Conservation (phyloP, 1,140 invertebrate species). For the Scaptomyza montana region DNA sequence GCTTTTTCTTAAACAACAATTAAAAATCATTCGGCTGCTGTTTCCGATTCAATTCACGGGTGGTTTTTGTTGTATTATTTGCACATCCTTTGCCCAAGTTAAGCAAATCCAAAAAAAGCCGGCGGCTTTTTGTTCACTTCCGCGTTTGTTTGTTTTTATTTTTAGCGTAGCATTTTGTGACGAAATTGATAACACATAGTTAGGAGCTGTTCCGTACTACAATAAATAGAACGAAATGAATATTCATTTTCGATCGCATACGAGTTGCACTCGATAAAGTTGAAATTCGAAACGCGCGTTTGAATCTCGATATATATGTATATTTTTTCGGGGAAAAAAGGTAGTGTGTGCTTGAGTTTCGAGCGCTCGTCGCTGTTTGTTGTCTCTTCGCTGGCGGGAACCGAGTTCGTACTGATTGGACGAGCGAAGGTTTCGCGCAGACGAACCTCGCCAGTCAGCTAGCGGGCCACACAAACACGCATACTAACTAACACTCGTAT, state of each 20-base stretch:
- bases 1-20: constrained; percentile 43
- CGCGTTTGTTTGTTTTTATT: constrained; percentile 36
- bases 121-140: constrained; percentile 73
- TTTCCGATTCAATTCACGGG: constrained; percentile 22
- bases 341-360: constrained; percentile 13
- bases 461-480: constrained; percentile 42
- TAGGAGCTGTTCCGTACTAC: background rate
- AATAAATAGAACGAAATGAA: background rate
- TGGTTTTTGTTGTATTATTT: background rate
- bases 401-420: constrained; percentile 83
- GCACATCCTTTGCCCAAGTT: constrained; percentile 56
- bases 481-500: background rate
- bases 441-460: constrained; percentile 81
- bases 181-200: constrained; percentile 1
- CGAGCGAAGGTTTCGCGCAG: constrained; percentile 79
- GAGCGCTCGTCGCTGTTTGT: constrained; percentile 67
- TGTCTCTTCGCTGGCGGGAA: constrained; percentile 80
- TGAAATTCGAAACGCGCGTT: constrained; percentile 8
- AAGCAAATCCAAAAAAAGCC: constrained; percentile 44
- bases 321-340: constrained; percentile 6
- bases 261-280: background rate
- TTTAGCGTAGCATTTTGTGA: constrained; percentile 34
- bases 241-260: background rate
- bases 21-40: constrained; percentile 43
- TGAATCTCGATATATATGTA: constrained; percentile 5